Conservation (phyloP, 2,113 vertebrate species). For the Anser brachyrhynchus region DNA sequence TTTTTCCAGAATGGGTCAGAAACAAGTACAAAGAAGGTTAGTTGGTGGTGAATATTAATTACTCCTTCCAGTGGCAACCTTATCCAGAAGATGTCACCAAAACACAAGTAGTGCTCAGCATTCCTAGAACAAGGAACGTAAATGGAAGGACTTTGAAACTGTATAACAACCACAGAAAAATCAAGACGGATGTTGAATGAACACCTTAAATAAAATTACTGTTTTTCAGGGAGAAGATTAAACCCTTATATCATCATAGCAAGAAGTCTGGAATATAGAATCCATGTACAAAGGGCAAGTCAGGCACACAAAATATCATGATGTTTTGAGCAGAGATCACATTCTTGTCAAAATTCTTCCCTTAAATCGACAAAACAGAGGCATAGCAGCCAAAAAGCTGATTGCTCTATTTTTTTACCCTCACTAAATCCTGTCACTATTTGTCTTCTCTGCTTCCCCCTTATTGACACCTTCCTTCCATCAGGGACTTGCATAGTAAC, state of each 20-base stretch:
- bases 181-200: background rate
- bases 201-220: background rate
- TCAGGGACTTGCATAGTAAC: background rate
- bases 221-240: background rate
- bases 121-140: background rate
- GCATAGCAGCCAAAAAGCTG: background rate
- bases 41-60: background rate
- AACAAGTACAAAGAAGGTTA: background rate
- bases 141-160: background rate
- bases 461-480: background rate
- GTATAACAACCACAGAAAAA: background rate
- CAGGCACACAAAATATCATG: background rate
- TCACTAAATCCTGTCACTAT: background rate
- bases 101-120: slow-evolving; percentile 38
- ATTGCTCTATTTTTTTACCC: background rate
- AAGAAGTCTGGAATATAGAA: background rate
- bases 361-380: background rate
- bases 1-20: background rate
- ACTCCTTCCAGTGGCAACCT: slow-evolving; percentile 3
- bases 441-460: background rate
- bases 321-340: background rate
- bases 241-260: background rate
- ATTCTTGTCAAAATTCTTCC: background rate
- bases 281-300: background rate
- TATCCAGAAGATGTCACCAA: slow-evolving; percentile 73